These are phyloP conservation scores for Pachyuromys duprasi DNA, from an alignment of 2,797 vertebrate genomes.

Conservation along the genomic window DNA sequence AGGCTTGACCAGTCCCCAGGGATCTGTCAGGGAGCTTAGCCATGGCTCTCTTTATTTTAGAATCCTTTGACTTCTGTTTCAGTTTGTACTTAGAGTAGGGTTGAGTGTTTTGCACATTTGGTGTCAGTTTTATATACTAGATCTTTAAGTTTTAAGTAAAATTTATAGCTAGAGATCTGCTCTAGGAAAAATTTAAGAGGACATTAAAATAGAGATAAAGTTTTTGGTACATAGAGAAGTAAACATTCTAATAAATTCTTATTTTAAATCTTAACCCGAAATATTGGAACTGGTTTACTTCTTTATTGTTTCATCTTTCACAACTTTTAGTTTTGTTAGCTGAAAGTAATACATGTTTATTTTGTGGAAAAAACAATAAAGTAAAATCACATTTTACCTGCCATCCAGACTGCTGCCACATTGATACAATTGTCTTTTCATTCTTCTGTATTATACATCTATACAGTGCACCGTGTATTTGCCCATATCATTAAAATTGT, in stretches of 20 bases:
- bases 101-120: conserved; percentile 30
- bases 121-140: conserved; percentile 33
- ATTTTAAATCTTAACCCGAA: conserved; percentile 12
- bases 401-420: neutral
- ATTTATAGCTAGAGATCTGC: conserved; percentile 14
- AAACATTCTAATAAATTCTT: conserved; percentile 46
- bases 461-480: neutral
- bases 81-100: neutral
- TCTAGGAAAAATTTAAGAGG: conserved; percentile 48
- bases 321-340: conserved; percentile 53
- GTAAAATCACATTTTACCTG: neutral
- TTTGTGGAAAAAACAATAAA: neutral
- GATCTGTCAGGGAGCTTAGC: neutral
- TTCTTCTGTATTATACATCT: neutral
- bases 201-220: conserved; percentile 6
- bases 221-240: conserved; percentile 24
- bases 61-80: neutral
- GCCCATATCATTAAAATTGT: conserved; percentile 14
- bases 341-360: conserved; percentile 7
- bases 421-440: neutral
- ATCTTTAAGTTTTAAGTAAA: conserved; percentile 41
- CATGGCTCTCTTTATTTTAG: neutral
- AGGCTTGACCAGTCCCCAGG: neutral
- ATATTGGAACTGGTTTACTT: conserved; percentile 5
- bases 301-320: conserved; percentile 32